Evolutionary conservation across 1,140 invertebrate genomes (phyloP), one percentile per base, ranked within the genome.

Genomic region (Pachypeltis micranthus): DNA sequence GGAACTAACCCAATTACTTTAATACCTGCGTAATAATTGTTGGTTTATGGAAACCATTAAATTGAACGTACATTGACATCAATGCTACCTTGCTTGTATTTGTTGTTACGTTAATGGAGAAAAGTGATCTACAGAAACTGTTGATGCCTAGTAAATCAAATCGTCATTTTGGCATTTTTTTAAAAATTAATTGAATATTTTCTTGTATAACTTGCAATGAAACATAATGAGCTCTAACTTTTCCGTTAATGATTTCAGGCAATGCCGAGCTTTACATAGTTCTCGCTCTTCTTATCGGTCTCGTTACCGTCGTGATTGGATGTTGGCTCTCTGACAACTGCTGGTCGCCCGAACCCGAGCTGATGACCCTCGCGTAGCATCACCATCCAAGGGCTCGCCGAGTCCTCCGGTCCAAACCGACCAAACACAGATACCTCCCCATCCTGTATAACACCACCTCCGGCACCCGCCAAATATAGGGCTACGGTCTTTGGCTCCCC

Each of bases 281-380:
- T 66, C 70, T 86, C 65, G 84, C 84, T 1, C 73, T 86, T 58
- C 75, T 85, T 66, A 86, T 86, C 67, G 84, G 84, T 7, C 78
- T 85, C 69, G 78, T 84, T 66, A 85, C 83, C 10, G 83, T 86
- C 34, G 82, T 85, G 64, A 82, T 85, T 65, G 84, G 84, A 58
- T 86, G 84, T 73, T 86, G 84, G 84, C 75, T 86, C 34, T 85
- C 83, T 1, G 84, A 86, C 78, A 86, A 85, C 74, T 85, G 83
- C 72, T 85, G 83, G 83, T 85, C 83, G 51, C 83, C 84, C 56
- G 83, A 85, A 69, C 83, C 84, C 19, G 84, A 86, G 68, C 73
- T 79, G 54, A 73, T 82, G 63, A 80, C 81, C 55, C 77, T 83
- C 68, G 83, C 83, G 72, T 85, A 83, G 84, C 82, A 67, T 61